Conservation (phyloP, 2,113 vertebrate genomes). For the Psephotus haematonotus region DNA sequence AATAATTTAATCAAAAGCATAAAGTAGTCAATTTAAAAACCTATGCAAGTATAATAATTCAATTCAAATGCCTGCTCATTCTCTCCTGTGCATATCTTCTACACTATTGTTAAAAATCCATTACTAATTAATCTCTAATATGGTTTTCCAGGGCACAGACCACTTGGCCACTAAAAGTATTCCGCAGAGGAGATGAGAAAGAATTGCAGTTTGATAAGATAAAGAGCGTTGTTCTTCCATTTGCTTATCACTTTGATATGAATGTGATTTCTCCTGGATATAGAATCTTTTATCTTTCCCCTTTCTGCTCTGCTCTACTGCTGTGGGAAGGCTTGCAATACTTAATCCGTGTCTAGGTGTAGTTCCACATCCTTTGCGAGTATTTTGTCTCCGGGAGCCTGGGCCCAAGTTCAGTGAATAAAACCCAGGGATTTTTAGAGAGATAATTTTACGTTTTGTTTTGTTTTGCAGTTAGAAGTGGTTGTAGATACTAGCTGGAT, state of each 20-base stretch:
- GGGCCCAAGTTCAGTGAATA: not conserved
- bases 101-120: conserved; percentile 30
- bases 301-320: not conserved
- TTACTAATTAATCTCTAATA: conserved; percentile 49
- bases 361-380: not conserved
- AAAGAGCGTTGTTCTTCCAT: not conserved
- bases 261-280: conserved; percentile 26
- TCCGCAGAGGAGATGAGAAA: not conserved
- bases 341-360: not conserved
- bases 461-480: not conserved
- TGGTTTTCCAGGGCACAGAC: not conserved
- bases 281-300: not conserved
- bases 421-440: not conserved
- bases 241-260: not conserved
- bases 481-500: not conserved
- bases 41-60: conserved; percentile 31
- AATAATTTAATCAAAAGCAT: conserved; percentile 58
- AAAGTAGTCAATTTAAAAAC: conserved; percentile 23
- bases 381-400: not conserved
- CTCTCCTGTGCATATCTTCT: not conserved
- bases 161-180: not conserved
- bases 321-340: not conserved
- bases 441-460: not conserved
- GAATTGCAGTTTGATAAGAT: not conserved
- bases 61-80: conserved; percentile 31